Evolutionary conservation across 2,888 invertebrate genomes (phyloP).

Genomic region (Lypha dubia): DNA sequence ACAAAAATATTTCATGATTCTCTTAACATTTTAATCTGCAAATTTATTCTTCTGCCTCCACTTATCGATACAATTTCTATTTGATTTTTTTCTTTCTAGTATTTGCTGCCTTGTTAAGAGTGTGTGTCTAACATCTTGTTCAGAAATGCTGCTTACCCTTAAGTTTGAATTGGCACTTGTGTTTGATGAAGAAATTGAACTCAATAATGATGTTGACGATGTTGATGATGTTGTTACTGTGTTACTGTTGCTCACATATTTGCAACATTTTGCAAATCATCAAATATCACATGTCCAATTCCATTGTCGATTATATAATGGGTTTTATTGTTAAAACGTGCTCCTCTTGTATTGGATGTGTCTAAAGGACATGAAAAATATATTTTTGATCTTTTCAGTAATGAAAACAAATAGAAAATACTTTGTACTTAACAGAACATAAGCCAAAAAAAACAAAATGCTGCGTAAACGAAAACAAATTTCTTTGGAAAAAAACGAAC

Average conservation of each 20-base stretch:
- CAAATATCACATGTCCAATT: constrained; percentile 63
- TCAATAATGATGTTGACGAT: neutral
- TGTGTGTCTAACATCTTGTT: neutral
- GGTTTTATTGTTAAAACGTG: constrained; percentile 67
- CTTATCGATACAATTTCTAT: neutral
- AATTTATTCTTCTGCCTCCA: neutral
- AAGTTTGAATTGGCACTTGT: neutral
- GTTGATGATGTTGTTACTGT: neutral
- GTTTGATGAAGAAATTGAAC: constrained; percentile 8
- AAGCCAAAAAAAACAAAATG: constrained; percentile 17
- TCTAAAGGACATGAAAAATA: neutral
- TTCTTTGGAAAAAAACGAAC: neutral
- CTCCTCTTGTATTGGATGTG: neutral
- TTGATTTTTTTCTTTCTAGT: neutral
- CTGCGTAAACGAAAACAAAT: constrained; percentile 41
- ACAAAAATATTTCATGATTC: constrained; percentile 11
- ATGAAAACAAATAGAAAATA: neutral
- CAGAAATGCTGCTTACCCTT: neutral
- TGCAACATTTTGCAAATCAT: constrained; percentile 69
- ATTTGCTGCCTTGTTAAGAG: constrained; percentile 11
- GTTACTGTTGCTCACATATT: constrained; percentile 54
- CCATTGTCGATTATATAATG: constrained; percentile 61
- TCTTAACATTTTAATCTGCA: constrained; percentile 26
- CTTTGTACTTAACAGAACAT: constrained; percentile 1
- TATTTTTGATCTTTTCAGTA: neutral